These are phyloP conservation scores for Chaetura pelagica DNA, from an alignment of 2,113 vertebrate species.

Conservation along the genomic window DNA sequence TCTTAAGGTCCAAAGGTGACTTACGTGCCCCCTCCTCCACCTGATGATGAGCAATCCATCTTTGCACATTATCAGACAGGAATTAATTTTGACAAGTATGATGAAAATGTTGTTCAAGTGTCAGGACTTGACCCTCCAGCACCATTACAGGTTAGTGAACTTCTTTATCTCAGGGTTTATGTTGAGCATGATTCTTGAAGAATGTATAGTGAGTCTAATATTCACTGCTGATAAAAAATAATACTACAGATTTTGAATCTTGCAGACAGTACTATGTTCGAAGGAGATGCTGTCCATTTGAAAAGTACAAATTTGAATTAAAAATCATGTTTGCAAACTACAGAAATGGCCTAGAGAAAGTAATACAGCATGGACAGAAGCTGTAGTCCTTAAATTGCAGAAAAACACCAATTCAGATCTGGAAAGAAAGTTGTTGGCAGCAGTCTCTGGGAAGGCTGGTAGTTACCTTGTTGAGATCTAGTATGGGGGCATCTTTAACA, in stretches of 20 bases:
- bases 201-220: neutral
- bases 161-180: neutral
- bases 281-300: neutral
- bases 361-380: neutral
- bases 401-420: neutral
- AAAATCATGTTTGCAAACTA: neutral
- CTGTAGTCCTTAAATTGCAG: neutral
- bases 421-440: neutral
- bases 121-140: slow-evolving; percentile 85
- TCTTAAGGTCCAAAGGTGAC: slow-evolving; percentile 85
- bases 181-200: neutral
- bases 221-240: neutral
- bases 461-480: neutral
- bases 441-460: neutral
- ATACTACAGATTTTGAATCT: neutral
- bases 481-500: neutral
- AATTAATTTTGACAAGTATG: slow-evolving; percentile 95
- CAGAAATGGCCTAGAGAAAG: neutral
- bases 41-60: slow-evolving; percentile 86
- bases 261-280: neutral
- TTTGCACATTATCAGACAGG: slow-evolving; percentile 89
- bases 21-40: slow-evolving; percentile 88
- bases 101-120: slow-evolving; percentile 87
- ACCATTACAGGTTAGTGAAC: slow-evolving; percentile 85
- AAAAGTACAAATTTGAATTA: neutral